These are phyloP conservation scores for Cynoglossus semilaevis DNA, from an alignment of 2,113 vertebrate genomes.

Conservation along the genomic window DNA sequence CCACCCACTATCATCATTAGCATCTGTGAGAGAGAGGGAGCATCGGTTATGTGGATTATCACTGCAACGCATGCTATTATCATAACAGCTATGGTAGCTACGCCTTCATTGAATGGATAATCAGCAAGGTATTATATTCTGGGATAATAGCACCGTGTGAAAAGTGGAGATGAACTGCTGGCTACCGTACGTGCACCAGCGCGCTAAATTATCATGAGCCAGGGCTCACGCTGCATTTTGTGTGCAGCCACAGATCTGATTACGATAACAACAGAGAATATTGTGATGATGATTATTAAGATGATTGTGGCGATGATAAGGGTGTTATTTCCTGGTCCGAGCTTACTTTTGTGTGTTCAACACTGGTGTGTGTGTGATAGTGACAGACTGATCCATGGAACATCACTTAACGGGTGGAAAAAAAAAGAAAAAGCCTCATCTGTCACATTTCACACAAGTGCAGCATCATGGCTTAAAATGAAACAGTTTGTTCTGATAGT, in stretches of 20 bases:
- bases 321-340: conserved; percentile 52
- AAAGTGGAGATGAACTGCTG: conserved; percentile 53
- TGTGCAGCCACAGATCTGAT: conserved; percentile 59
- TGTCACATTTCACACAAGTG: conserved; percentile 42
- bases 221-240: conserved; percentile 60
- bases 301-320: conserved; percentile 43
- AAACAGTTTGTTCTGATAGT: conserved; percentile 36
- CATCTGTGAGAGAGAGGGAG: conserved; percentile 52
- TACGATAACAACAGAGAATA: conserved; percentile 57
- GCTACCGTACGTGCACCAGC: conserved; percentile 49
- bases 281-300: conserved; percentile 66
- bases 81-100: conserved; percentile 65
- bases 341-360: conserved; percentile 46
- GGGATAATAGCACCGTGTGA: conserved; percentile 68
- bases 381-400: conserved; percentile 29
- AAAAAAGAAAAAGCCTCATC: conserved; percentile 34
- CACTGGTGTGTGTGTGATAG: conserved; percentile 13
- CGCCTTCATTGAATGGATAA: conserved; percentile 70
- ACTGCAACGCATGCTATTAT: conserved; percentile 58
- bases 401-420: conserved; percentile 47
- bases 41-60: conserved; percentile 61
- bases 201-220: conserved; percentile 59
- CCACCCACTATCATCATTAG: conserved; percentile 71
- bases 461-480: conserved; percentile 10
- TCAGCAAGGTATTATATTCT: conserved; percentile 74